Conservation (phyloP, 2,797 vertebrate species). For the Geotrypetes seraphini region DNA sequence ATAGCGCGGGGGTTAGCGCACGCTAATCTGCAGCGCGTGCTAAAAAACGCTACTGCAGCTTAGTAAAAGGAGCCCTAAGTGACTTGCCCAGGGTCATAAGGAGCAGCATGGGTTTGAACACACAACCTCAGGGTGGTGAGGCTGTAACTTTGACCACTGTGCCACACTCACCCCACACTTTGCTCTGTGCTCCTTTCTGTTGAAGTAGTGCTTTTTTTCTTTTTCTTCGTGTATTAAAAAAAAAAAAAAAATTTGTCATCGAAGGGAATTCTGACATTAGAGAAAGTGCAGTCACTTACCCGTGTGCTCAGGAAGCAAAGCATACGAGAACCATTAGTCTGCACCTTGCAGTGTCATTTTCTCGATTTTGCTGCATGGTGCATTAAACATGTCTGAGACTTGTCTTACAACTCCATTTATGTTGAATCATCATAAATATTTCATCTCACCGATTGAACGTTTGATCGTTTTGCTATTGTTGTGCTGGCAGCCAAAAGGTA, state of each 20-base stretch:
- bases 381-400: not conserved
- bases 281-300: not conserved
- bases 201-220: not conserved
- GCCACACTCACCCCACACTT: too few species aligned
- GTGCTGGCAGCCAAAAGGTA: too few species aligned
- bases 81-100: too few species aligned
- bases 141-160: too few species aligned
- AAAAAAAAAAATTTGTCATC: too few species aligned
- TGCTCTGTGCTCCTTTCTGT: slow-evolving; percentile 11
- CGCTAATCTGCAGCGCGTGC: too few species aligned
- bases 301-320: not conserved
- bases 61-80: too few species aligned
- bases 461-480: rapidly evolving
- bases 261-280: not conserved
- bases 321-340: rapidly evolving
- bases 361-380: not conserved
- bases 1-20: too few species aligned
- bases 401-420: rapidly evolving
- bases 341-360: rapidly evolving
- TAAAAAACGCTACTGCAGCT: too few species aligned
- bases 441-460: not conserved
- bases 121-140: too few species aligned
- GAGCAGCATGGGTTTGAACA: too few species aligned
- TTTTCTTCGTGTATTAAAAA: too few species aligned
- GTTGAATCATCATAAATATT: not conserved